Base-by-base conservation (phyloP, 2,113 vertebrate species). In the Tinamus guttatus region DNA sequence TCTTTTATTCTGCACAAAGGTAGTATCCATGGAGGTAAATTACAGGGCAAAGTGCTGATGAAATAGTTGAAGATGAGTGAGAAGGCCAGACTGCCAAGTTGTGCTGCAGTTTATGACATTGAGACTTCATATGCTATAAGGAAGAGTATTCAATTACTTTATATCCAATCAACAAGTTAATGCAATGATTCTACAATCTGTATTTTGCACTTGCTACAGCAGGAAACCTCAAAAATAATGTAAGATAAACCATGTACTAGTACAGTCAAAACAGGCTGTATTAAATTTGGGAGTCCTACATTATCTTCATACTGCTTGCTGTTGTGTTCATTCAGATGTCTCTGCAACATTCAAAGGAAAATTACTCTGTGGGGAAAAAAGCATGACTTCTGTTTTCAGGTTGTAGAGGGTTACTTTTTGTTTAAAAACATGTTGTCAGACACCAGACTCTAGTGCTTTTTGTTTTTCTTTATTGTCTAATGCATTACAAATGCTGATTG, bases 381-480 rank as follows among this genome's bases (percentile, higher is more conserved):
- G 36, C 5, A 43, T 43, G 17, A 17, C 14, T 78, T 89, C 30
- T 62, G 7, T 73, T 96, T 83, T 71, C 25, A 80, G 60, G 11
- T 5, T 47, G 17, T 12, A 62, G 13, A 40, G 56, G 4, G 51
- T 79, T 47, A 32, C 8, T 65, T 84, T 76, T 80, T 30, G 1
- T 63, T 87, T 69, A 70, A 91, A 45, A 94, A 30, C 67, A 11
- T 0, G 45, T 1, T 59, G 27, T 56, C 49, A 67, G n/a, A 63
- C 77, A 34, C 67, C 1, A 36, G 27, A 59, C 5, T 0, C 0
- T 30, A 14, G 24, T 22, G 47, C 28, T 7, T 28, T 51, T 81
- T 22, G 10, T 41, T 68, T 78, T 17, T 3, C 21, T 49, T 64
- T 79, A 16, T 4, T 74, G 3, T 32, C 1, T 3, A 47, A 47